Evolutionary conservation across 2,888 invertebrate species (phyloP).

Genomic region (Eledona agricola): DNA sequence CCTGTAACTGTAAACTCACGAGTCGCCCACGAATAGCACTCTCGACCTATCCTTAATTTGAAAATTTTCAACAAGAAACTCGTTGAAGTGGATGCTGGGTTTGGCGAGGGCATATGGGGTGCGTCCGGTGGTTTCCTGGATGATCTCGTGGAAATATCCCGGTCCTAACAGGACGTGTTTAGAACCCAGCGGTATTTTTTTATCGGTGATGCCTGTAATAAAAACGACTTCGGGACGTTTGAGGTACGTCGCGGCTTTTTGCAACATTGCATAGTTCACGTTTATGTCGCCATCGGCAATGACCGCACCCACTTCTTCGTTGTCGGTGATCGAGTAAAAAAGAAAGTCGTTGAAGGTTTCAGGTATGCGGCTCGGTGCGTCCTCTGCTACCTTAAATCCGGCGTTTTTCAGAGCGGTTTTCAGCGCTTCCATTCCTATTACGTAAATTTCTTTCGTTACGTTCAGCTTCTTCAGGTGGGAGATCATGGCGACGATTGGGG

Average conservation of each 20-base stretch:
- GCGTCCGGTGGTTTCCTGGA: constrained; percentile 36
- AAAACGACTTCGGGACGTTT: constrained; percentile 65
- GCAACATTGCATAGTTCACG: constrained; percentile 65
- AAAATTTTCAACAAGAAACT: constrained; percentile 66
- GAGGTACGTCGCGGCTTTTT: constrained; percentile 64
- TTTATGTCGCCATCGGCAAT: constrained; percentile 66
- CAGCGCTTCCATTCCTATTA: constrained; percentile 16
- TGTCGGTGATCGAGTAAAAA: constrained; percentile 52
- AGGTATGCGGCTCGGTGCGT: constrained; percentile 26
- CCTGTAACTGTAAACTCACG: constrained; percentile 73
- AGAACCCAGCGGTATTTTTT: constrained; percentile 57
- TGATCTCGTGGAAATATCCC: constrained; percentile 33
- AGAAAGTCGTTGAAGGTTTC: constrained; percentile 34
- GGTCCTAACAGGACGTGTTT: constrained; percentile 59
- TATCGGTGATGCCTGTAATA: constrained; percentile 65
- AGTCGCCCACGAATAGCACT: constrained; percentile 86
- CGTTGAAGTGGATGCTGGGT: constrained; percentile 63
- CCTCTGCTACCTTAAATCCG: constrained; percentile 12
- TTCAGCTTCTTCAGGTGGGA: constrained; percentile 19
- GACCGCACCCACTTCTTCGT: constrained; percentile 67
- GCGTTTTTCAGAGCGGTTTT: constrained; percentile 10
- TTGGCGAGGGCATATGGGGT: constrained; percentile 64
- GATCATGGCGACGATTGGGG: constrained; percentile 14
- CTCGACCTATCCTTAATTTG: constrained; percentile 70
- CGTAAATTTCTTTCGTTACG: constrained; percentile 17